These are phyloP conservation scores for Morpho deidamia DNA, from an alignment of 2,888 invertebrate genomes.

Conservation along the genomic window DNA sequence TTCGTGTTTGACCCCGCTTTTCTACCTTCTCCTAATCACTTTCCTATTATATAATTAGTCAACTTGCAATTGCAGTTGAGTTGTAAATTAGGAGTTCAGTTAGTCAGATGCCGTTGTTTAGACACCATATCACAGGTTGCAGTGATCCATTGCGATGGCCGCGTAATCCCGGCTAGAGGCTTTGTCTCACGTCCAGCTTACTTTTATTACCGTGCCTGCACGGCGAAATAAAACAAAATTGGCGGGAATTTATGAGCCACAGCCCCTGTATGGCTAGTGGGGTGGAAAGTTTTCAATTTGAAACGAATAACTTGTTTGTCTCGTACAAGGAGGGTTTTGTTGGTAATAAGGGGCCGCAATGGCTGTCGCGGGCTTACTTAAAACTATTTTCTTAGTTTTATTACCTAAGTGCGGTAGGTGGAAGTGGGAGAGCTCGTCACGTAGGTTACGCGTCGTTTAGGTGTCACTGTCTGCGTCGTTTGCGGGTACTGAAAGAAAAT, in stretches of 20 bases:
- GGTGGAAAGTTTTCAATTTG: conserved; percentile 78
- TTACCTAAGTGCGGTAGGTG: conserved; percentile 66
- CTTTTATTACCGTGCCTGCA: conserved; percentile 77
- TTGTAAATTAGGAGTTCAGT: conserved; percentile 28
- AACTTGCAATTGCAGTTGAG: conserved; percentile 3
- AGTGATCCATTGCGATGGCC: conserved; percentile 72
- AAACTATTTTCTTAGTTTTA: conserved; percentile 76
- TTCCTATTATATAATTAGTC: neutral
- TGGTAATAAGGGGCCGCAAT: conserved; percentile 67
- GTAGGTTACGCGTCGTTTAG: conserved; percentile 29
- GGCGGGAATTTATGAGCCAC: conserved; percentile 75
- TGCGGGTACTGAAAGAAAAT: conserved; percentile 18
- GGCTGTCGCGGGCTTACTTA: conserved; percentile 70
- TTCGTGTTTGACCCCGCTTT: too few relatives aligned
- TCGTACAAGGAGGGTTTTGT: conserved; percentile 71
- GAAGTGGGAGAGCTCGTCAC: conserved; percentile 38
- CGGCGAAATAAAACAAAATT: conserved; percentile 77
- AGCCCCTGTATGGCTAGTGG: conserved; percentile 69
- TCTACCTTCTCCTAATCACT: too few relatives aligned
- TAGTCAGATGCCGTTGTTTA: conserved; percentile 64
- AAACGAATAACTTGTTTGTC: conserved; percentile 78
- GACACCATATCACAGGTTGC: conserved; percentile 64
- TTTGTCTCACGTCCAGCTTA: conserved; percentile 77
- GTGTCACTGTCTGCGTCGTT: conserved; percentile 23
- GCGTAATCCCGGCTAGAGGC: conserved; percentile 71